A percentile compares a stretch with the other conserved stretches of the same genome.
phyloP scores from a whole-genome alignment of 2,113 vertebrate genomes.

The Hippotragus niger region DNA sequence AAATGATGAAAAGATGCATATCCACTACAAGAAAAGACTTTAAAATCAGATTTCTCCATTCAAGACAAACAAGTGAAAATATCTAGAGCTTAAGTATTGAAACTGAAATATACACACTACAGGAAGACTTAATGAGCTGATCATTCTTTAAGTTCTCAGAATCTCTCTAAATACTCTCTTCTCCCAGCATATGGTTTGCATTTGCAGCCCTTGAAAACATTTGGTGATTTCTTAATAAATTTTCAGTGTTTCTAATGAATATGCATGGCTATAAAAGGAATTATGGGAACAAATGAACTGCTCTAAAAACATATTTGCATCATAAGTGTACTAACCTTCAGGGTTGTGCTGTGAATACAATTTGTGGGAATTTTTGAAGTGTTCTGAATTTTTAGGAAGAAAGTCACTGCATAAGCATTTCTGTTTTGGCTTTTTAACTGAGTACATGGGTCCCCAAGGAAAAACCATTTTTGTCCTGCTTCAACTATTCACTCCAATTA shows the following conservation, averaged over 20 bases:
- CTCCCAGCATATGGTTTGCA: neutral
- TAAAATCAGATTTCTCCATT: neutral
- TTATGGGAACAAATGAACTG: neutral
- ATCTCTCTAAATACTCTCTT: neutral
- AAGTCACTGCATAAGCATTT: conserved; percentile 60
- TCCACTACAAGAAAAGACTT: neutral
- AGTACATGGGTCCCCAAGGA: conserved; percentile 52
- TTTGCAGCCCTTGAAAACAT: neutral
- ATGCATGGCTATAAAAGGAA: neutral
- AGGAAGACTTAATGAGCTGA: neutral
- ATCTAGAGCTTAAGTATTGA: neutral
- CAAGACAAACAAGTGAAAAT: neutral
- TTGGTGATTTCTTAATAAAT: neutral
- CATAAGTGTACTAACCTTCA: neutral
- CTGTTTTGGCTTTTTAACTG: conserved; percentile 23
- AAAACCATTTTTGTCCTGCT: conserved; percentile 43
- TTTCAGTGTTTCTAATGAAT: conserved; percentile 6
- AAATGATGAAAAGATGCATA: neutral
- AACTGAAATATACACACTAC: neutral
- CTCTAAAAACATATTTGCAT: neutral
- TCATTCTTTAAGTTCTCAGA: neutral
- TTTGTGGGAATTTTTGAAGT: conserved; percentile 57
- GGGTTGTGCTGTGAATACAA: conserved; percentile 25
- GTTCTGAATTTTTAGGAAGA: conserved; percentile 61
- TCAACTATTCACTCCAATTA: conserved; percentile 57